Evolutionary conservation across 1,140 invertebrate species (phyloP).

Genomic region (Macrobrachium nipponense): DNA sequence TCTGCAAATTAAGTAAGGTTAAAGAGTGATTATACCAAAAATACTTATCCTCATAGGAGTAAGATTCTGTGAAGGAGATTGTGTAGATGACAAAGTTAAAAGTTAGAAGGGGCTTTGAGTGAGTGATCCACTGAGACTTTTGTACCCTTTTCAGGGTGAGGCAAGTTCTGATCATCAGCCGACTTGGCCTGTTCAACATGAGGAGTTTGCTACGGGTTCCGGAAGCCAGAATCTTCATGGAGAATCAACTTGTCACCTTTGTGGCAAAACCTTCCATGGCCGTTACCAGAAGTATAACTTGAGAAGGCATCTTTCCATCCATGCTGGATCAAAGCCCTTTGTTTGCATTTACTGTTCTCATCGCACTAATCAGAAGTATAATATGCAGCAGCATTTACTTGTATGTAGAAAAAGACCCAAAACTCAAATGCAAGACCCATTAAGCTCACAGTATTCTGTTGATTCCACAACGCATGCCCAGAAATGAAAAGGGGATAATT

Average conservation of each 20-base stretch:
- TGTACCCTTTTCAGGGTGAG: too few species aligned
- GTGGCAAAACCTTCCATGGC: slow-evolving; percentile 49
- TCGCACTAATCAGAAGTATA: slow-evolving; percentile 57
- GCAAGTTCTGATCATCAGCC: slow-evolving; percentile 1
- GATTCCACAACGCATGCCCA: not conserved
- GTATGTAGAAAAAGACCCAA: slow-evolving; percentile 44
- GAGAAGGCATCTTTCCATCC: slow-evolving; percentile 62
- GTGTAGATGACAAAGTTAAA: not conserved
- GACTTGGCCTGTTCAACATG: not conserved
- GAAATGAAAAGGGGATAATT: not conserved
- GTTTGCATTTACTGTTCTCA: slow-evolving; percentile 65
- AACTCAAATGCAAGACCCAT: not conserved
- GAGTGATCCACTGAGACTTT: too few species aligned
- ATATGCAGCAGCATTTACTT: slow-evolving; percentile 60
- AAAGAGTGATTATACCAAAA: too few species aligned
- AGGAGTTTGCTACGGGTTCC: too few species aligned
- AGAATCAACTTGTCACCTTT: slow-evolving; percentile 43
- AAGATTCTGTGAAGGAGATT: too few species aligned
- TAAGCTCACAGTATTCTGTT: not conserved
- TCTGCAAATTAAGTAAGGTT: too few species aligned
- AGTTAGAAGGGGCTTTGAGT: not conserved
- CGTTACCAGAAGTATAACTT: slow-evolving; percentile 53
- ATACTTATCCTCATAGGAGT: too few species aligned
- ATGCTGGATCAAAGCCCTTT: slow-evolving; percentile 66
- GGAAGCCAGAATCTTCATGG: not conserved